A percentile compares a stretch with the other conserved stretches of the same genome.
These are phyloP conservation scores for Zoroaster sp. DNA, from an alignment of 53 echinoderm and acorn worm genomes.

Conservation along the genomic window DNA sequence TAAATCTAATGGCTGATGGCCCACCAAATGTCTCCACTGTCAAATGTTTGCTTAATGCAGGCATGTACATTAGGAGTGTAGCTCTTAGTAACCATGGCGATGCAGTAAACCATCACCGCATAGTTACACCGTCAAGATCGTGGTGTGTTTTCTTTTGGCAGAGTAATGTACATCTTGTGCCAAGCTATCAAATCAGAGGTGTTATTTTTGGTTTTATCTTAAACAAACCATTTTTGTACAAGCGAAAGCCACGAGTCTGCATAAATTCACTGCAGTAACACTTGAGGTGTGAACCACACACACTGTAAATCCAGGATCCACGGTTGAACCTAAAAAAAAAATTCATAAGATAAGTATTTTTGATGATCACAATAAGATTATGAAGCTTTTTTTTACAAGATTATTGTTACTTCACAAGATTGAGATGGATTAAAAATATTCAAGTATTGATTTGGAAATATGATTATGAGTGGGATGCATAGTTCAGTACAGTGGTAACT, in stretches of 20 bases:
- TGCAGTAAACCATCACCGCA: background rate
- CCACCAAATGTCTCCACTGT: background rate
- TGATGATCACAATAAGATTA: background rate
- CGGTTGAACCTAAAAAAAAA: too few relatives aligned
- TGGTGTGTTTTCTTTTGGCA: background rate
- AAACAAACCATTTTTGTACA: too few relatives aligned
- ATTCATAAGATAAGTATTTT: background rate
- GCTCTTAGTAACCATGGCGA: constrained; percentile 48
- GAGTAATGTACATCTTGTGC: too few relatives aligned
- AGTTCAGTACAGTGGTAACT: background rate
- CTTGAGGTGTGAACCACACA: too few relatives aligned
- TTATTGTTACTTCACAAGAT: background rate
- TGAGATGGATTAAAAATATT: background rate
- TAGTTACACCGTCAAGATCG: background rate
- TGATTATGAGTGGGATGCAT: background rate
- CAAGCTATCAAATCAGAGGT: too few relatives aligned
- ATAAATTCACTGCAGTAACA: too few relatives aligned
- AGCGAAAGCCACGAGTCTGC: too few relatives aligned
- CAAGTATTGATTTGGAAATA: background rate
- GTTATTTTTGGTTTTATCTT: too few relatives aligned
- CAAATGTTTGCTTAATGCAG: constrained; percentile 7
- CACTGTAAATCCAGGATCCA: too few relatives aligned
- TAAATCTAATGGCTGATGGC: background rate
- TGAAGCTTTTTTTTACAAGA: background rate
- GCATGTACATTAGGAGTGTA: background rate